Percentiles rank a stretch among this genome's conserved stretches.
Evolutionary conservation across 2,113 vertebrate species (phyloP).

Genomic region (Lagopus leucura): DNA sequence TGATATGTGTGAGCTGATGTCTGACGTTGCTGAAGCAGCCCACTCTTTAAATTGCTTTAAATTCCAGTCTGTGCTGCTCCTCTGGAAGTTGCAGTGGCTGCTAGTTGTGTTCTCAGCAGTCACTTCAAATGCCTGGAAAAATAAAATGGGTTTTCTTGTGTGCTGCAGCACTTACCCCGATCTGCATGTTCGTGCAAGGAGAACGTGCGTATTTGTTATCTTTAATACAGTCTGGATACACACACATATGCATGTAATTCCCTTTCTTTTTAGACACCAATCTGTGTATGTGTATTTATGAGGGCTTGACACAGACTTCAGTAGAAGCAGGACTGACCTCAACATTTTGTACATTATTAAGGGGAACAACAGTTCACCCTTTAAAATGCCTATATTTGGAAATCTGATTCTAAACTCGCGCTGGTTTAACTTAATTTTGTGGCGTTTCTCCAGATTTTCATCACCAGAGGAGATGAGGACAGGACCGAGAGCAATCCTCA

Average conservation of each 20-base stretch:
- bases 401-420: constrained; percentile 15
- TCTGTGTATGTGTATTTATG: background rate
- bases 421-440: constrained; percentile 62
- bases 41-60: background rate
- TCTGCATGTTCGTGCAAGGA: background rate
- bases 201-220: background rate
- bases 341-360: constrained; percentile 28
- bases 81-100: background rate
- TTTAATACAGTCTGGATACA: background rate
- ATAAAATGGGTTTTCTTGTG: background rate
- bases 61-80: background rate
- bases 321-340: constrained; percentile 27
- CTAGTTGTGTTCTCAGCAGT: background rate
- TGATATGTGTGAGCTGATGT: background rate
- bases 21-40: background rate
- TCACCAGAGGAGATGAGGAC: background rate
- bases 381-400: constrained; percentile 68
- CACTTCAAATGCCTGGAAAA: background rate
- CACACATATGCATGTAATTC: background rate
- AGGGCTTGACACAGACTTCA: background rate
- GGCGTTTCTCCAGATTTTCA: constrained; percentile 61
- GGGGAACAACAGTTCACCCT: constrained; percentile 10
- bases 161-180: background rate
- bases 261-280: background rate
- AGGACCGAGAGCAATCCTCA: background rate